Percentiles rank a stretch among this genome's conserved stretches.
phyloP scores from a whole-genome alignment of 2,113 vertebrate species.

The Pantherophis guttatus region DNA sequence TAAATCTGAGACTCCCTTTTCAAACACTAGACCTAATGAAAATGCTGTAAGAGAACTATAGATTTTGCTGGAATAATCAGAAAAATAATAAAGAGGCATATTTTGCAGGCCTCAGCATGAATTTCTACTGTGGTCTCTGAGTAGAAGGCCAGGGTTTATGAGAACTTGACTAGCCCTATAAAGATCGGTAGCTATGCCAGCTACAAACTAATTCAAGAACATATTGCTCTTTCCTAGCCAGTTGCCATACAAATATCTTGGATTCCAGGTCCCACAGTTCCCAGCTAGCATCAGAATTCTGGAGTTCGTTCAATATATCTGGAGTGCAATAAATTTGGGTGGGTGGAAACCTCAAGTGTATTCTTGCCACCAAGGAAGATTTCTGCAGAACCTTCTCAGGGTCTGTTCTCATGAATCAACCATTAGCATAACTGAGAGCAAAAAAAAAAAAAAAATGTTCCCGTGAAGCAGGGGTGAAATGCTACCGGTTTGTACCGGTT shows the following conservation, averaged over 20 bases:
- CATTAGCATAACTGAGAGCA: not conserved
- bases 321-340: not conserved
- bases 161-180: not conserved
- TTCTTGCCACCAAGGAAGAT: not conserved
- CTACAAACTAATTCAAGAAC: rapidly evolving
- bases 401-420: not conserved
- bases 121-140: not conserved
- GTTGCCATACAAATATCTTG: not conserved
- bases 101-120: not conserved
- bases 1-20: not conserved
- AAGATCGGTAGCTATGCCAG: not conserved
- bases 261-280: not conserved
- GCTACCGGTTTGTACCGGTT: too few relatives aligned
- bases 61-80: not conserved
- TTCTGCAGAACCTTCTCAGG: not conserved
- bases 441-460: not conserved
- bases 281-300: not conserved
- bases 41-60: not conserved
- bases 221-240: not conserved
- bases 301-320: not conserved
- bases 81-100: not conserved
- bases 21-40: not conserved
- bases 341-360: not conserved
- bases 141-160: not conserved
- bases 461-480: not conserved